Evolutionary conservation across 2,113 vertebrate genomes (phyloP).

Genomic region (Lepus europaeus): DNA sequence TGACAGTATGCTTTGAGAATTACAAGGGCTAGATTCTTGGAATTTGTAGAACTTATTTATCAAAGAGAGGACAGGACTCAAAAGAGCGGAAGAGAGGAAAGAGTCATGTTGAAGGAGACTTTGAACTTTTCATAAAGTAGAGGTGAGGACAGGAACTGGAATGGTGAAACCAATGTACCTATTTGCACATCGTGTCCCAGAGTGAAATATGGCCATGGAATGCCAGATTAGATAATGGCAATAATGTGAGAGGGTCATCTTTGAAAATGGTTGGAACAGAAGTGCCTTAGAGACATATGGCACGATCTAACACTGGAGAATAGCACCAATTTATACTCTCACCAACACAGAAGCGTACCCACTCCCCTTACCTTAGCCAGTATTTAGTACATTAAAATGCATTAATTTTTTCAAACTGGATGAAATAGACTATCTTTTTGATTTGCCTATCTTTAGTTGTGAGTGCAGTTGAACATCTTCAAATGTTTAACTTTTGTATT

Average conservation of each 20-base stretch:
- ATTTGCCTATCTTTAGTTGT: conserved; percentile 18
- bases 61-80: background rate
- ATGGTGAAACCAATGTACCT: background rate
- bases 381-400: background rate
- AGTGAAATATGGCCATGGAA: conserved; percentile 23
- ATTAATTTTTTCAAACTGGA: background rate
- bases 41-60: conserved; percentile 31
- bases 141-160: background rate
- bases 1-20: conserved; percentile 2
- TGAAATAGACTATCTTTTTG: background rate
- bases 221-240: background rate
- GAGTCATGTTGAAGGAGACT: background rate
- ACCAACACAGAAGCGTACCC: background rate
- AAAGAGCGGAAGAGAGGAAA: conserved; percentile 1
- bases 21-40: background rate
- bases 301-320: background rate
- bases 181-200: background rate
- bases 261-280: conserved; percentile 7
- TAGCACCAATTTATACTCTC: background rate
- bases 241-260: background rate
- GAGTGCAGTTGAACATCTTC: conserved; percentile 30
- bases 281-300: background rate
- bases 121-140: background rate
- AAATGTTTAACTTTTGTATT: conserved; percentile 18
- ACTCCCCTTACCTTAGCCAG: background rate